A percentile compares a stretch with the other conserved stretches of the same genome.
These are phyloP conservation scores for Vesta saturnalis DNA, from an alignment of 2,888 invertebrate species.

Conservation along the genomic window DNA sequence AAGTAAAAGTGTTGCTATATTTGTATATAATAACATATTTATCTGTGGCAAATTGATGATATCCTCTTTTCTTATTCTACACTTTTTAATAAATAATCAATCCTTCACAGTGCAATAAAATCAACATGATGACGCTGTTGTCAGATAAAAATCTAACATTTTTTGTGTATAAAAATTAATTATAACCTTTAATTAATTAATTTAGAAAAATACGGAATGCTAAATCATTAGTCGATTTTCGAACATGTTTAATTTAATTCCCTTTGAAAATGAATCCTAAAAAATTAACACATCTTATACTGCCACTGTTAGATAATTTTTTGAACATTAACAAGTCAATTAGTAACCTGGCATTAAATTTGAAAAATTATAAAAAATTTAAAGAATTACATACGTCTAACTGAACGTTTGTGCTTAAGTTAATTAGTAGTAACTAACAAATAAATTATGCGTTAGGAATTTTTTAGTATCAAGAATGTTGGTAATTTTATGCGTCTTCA, in stretches of 20 bases:
- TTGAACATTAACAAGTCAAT: slow-evolving; percentile 3
- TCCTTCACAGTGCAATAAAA: not conserved
- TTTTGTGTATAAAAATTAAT: not conserved
- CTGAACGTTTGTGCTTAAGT: slow-evolving; percentile 7
- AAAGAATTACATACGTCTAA: slow-evolving; percentile 13
- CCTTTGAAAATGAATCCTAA: not conserved
- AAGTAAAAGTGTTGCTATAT: slow-evolving; percentile 8
- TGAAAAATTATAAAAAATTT: slow-evolving; percentile 19
- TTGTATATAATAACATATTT: slow-evolving; percentile 7
- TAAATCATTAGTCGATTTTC: not conserved
- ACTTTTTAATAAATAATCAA: not conserved
- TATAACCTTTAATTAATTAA: slow-evolving; percentile 3
- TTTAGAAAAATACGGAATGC: slow-evolving; percentile 4
- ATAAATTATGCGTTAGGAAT: slow-evolving; percentile 6
- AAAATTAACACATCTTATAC: slow-evolving; percentile 1
- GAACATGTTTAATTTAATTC: not conserved
- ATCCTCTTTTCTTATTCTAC: not conserved
- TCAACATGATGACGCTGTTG: not conserved
- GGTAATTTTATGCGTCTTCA: slow-evolving; percentile 1
- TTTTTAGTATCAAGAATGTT: slow-evolving; percentile 6
- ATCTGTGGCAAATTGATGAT: slow-evolving; percentile 6
- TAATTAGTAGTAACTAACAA: slow-evolving; percentile 9
- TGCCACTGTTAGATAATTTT: slow-evolving; percentile 10
- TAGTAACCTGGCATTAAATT: slow-evolving; percentile 14
- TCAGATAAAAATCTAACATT: not conserved